Percentiles rank a stretch among this genome's conserved stretches.
Evolutionary conservation across 1,140 invertebrate species (phyloP).

Genomic region (Trichoplusia ni): DNA sequence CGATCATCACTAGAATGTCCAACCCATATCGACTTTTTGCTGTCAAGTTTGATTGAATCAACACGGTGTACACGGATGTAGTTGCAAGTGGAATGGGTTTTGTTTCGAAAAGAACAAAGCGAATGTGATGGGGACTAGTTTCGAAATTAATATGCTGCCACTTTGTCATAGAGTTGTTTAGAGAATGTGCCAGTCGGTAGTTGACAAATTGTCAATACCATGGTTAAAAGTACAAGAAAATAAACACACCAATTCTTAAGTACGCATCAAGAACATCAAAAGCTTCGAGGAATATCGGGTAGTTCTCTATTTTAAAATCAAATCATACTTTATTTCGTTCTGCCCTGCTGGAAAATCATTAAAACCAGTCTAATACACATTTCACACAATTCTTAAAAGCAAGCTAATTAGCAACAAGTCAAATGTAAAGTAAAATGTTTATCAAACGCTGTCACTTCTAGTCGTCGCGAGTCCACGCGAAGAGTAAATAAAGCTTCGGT

Average conservation of each 20-base stretch:
- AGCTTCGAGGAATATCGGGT: too few species aligned
- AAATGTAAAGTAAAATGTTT: conserved; percentile 37
- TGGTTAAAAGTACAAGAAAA: too few species aligned
- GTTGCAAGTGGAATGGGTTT: conserved; percentile 39
- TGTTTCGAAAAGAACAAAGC: too few species aligned
- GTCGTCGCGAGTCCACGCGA: conserved; percentile 46
- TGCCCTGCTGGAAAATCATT: not conserved
- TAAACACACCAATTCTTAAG: too few species aligned
- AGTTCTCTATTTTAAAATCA: too few species aligned
- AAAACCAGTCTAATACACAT: not conserved
- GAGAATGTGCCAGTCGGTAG: too few species aligned
- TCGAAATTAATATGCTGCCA: too few species aligned
- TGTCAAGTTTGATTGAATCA: conserved; percentile 79
- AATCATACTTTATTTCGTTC: too few species aligned
- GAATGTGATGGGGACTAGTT: too few species aligned
- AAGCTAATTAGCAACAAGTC: conserved; percentile 33
- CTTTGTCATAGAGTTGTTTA: too few species aligned
- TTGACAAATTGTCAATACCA: too few species aligned
- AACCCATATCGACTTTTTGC: conserved; percentile 77
- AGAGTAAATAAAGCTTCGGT: conserved; percentile 71
- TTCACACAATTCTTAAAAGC: conserved; percentile 15
- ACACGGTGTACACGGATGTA: conserved; percentile 47
- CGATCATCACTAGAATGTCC: conserved; percentile 71
- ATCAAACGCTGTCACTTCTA: conserved; percentile 59
- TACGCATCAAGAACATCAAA: too few species aligned